A percentile compares a stretch with the other conserved stretches of the same genome.
phyloP scores from a whole-genome alignment of 2,797 vertebrate species.

The Cirrhinus molitorella region DNA sequence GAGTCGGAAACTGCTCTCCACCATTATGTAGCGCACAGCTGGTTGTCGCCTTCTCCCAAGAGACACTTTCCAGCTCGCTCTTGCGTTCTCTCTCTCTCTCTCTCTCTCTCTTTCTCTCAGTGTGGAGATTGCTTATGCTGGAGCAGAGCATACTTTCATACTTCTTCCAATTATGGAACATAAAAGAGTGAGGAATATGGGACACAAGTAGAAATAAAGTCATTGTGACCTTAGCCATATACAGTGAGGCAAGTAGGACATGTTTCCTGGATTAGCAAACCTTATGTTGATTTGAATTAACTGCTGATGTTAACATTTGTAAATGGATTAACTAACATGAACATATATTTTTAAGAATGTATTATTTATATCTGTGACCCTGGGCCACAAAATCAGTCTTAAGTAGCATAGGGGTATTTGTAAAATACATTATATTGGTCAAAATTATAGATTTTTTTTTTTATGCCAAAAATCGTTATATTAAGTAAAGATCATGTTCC shows the following conservation, averaged over 20 bases:
- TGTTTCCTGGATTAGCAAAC: background rate
- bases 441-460: no score
- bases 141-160: constrained; percentile 27
- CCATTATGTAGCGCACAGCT: constrained; percentile 57
- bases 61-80: constrained; percentile 19
- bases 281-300: background rate
- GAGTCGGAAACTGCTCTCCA: constrained; percentile 42
- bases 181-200: constrained; percentile 32
- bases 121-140: constrained; percentile 25
- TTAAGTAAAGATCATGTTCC: no score
- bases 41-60: constrained; percentile 37
- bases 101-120: background rate
- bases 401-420: no score
- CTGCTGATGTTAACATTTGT: background rate
- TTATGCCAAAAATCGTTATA: no score
- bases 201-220: constrained; percentile 31
- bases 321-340: background rate
- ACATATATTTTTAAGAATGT: no score
- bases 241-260: constrained; percentile 25
- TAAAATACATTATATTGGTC: no score
- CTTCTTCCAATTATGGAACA: constrained; percentile 45
- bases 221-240: constrained; percentile 11
- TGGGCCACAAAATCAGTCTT: no score
- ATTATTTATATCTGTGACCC: no score
- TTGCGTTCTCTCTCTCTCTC: constrained; percentile 1